phyloP scores from a whole-genome alignment of 2,888 invertebrate species.

The Eulithis testata region DNA sequence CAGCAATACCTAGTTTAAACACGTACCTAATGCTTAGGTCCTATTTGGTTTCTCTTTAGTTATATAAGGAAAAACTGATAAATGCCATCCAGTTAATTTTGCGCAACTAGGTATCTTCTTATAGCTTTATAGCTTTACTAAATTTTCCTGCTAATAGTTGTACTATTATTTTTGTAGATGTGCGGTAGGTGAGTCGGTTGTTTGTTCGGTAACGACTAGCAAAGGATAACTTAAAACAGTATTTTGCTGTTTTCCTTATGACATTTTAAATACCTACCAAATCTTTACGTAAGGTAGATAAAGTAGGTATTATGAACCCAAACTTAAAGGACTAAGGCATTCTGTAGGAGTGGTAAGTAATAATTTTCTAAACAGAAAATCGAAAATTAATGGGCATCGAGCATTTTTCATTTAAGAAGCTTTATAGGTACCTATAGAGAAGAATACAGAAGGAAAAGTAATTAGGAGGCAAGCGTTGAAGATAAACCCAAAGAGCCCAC shows the following conservation, averaged over 20 bases:
- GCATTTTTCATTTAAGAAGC: too few species aligned
- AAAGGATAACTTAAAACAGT: background rate
- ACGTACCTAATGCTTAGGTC: background rate
- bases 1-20: background rate
- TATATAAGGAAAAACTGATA: constrained; percentile 9
- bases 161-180: background rate
- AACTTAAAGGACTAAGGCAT: too few species aligned
- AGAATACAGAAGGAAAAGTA: too few species aligned
- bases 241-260: too few species aligned
- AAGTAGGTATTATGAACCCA: too few species aligned
- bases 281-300: too few species aligned
- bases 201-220: background rate
- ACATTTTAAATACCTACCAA: too few species aligned
- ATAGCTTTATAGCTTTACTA: background rate
- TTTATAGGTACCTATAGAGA: background rate
- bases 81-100: constrained; percentile 8
- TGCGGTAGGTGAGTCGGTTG: background rate
- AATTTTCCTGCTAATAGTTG: background rate
- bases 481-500: too few species aligned
- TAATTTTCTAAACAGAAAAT: background rate
- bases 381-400: background rate
- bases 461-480: too few species aligned
- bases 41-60: background rate
- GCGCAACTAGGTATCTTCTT: background rate
- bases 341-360: too few species aligned